phyloP scores from a whole-genome alignment of 2,113 vertebrate genomes.

The Parus major region DNA sequence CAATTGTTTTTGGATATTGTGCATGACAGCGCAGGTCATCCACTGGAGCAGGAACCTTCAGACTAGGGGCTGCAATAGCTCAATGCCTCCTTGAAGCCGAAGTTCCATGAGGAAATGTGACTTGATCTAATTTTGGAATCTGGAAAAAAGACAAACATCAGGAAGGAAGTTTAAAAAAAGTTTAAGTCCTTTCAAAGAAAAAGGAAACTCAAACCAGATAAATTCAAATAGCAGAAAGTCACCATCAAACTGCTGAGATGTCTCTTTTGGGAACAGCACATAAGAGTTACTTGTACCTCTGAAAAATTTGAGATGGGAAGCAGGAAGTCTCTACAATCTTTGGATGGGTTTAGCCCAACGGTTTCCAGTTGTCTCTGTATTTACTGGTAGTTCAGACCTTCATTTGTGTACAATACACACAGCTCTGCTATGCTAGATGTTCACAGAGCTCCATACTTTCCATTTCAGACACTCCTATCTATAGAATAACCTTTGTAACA shows the following conservation, averaged over 20 bases:
- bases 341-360: neutral
- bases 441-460: neutral
- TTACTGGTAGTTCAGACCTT: neutral
- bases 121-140: conserved; percentile 69
- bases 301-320: neutral
- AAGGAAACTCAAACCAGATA: conserved; percentile 38
- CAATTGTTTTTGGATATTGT: conserved; percentile 13
- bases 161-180: conserved; percentile 64
- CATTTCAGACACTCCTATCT: neutral
- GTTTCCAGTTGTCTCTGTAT: neutral
- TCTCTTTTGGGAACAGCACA: neutral
- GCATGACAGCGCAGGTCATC: conserved; percentile 36
- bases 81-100: conserved; percentile 57
- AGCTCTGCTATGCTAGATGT: neutral
- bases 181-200: conserved; percentile 34
- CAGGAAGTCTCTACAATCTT: neutral
- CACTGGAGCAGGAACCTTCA: conserved; percentile 54
- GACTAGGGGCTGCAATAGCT: conserved; percentile 61
- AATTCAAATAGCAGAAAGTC: neutral
- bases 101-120: conserved; percentile 60
- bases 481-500: neutral
- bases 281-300: neutral
- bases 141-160: conserved; percentile 66
- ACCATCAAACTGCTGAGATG: neutral
- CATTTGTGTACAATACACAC: neutral